Evolutionary conservation across 2,888 invertebrate species (phyloP).

Genomic region (Protodeltote pygarga): DNA sequence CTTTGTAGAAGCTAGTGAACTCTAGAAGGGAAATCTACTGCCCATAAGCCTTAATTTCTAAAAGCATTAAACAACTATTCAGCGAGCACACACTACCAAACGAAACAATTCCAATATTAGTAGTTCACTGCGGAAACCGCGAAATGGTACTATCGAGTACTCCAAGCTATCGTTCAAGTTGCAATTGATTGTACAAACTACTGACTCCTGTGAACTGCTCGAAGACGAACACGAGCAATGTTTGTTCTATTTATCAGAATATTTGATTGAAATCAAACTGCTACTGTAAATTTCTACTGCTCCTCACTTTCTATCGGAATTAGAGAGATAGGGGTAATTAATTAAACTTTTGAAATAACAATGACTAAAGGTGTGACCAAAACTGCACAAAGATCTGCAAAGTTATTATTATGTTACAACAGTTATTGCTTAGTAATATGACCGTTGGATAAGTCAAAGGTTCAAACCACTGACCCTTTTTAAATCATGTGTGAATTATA

Average conservation of each 20-base stretch:
- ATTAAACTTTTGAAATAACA: too few relatives aligned
- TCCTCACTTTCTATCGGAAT: conserved; percentile 24
- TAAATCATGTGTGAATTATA: too few relatives aligned
- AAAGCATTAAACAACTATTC: conserved; percentile 36
- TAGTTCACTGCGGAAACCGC: conserved; percentile 36
- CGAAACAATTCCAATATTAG: conserved; percentile 45
- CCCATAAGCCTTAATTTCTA: conserved; percentile 33
- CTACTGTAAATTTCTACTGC: conserved; percentile 29
- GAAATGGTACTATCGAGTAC: conserved; percentile 48
- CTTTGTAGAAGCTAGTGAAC: too few relatives aligned
- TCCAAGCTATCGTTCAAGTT: conserved; percentile 60
- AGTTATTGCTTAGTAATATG: too few relatives aligned
- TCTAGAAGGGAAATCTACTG: background rate
- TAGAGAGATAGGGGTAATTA: too few relatives aligned
- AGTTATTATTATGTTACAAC: too few relatives aligned
- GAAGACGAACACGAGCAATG: conserved; percentile 56
- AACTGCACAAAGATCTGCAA: too few relatives aligned
- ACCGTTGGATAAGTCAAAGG: too few relatives aligned
- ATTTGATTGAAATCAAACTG: conserved; percentile 54
- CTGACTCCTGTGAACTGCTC: conserved; percentile 56
- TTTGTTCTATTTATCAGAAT: conserved; percentile 62
- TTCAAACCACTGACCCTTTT: too few relatives aligned
- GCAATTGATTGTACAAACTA: conserved; percentile 69
- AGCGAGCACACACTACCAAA: too few relatives aligned
- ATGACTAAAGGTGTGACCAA: too few relatives aligned